Conservation (phyloP, 2,797 vertebrate genomes). For the Pipistrellus pygmaeus region DNA sequence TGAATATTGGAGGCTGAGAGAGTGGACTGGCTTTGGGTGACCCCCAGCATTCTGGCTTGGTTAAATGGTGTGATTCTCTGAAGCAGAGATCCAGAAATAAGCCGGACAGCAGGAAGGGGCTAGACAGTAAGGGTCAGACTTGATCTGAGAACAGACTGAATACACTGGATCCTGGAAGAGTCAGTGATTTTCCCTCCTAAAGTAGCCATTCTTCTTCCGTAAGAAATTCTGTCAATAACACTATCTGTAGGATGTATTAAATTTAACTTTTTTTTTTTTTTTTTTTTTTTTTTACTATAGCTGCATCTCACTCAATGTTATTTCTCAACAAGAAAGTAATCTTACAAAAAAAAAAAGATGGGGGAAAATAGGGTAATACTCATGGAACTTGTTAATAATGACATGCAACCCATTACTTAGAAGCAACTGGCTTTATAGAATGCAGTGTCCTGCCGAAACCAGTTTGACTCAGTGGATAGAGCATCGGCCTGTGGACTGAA, state of each 20-base stretch:
- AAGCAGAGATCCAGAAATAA: slow-evolving; percentile 30
- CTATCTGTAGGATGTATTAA: background rate
- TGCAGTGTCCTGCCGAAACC: background rate
- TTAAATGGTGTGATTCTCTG: background rate
- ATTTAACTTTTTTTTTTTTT: background rate
- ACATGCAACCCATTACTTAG: background rate
- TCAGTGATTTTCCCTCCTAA: background rate
- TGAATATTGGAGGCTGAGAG: background rate
- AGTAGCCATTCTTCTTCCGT: background rate
- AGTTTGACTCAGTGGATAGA: too few species aligned
- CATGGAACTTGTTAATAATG: background rate
- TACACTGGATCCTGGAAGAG: background rate
- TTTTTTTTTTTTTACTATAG: background rate
- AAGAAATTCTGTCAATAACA: background rate
- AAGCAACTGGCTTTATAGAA: background rate
- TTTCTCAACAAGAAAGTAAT: background rate
- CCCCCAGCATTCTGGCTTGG: background rate
- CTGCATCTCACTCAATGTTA: background rate
- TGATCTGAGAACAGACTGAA: background rate
- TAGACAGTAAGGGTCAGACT: background rate
- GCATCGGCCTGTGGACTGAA: too few species aligned
- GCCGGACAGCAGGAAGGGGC: background rate
- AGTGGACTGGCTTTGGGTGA: background rate
- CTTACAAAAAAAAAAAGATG: background rate
- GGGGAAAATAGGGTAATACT: background rate